phyloP scores from a whole-genome alignment of 1,140 invertebrate genomes.

The Galleria mellonella region DNA sequence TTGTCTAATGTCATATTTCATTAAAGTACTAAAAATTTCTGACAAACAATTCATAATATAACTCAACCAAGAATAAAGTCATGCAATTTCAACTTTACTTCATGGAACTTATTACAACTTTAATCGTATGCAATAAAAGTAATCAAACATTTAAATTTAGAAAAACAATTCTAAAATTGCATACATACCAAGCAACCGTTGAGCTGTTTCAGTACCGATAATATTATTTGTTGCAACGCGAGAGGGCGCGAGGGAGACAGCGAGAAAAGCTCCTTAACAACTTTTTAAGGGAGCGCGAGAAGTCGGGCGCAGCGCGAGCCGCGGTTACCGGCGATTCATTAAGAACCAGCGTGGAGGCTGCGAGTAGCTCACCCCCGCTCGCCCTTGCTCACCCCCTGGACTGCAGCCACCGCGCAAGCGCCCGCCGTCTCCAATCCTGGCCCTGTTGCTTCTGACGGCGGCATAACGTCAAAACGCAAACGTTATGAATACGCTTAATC shows the following conservation, averaged over 20 bases:
- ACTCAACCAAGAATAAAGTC: no score
- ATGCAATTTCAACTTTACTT: no score
- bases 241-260: slow-evolving; percentile 54
- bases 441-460: slow-evolving; percentile 67
- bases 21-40: no score
- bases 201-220: slow-evolving; percentile 15
- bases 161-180: slow-evolving; percentile 7
- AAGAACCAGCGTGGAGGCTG: slow-evolving; percentile 62
- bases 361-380: slow-evolving; percentile 32
- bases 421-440: slow-evolving; percentile 38
- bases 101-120: no score
- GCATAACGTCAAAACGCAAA: slow-evolving; percentile 52
- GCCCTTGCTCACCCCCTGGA: slow-evolving; percentile 12
- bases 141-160: no score
- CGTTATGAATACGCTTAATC: slow-evolving; percentile 68
- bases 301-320: slow-evolving; percentile 49
- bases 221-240: slow-evolving; percentile 32
- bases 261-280: slow-evolving; percentile 39
- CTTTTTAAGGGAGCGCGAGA: slow-evolving; percentile 53
- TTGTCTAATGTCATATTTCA: no score
- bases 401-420: slow-evolving; percentile 36
- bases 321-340: slow-evolving; percentile 67
- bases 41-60: no score
- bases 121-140: no score
- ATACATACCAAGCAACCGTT: slow-evolving; percentile 45